These are phyloP conservation scores for Corynorhinus townsendii DNA, from an alignment of 2,113 vertebrate genomes.

Conservation along the genomic window DNA sequence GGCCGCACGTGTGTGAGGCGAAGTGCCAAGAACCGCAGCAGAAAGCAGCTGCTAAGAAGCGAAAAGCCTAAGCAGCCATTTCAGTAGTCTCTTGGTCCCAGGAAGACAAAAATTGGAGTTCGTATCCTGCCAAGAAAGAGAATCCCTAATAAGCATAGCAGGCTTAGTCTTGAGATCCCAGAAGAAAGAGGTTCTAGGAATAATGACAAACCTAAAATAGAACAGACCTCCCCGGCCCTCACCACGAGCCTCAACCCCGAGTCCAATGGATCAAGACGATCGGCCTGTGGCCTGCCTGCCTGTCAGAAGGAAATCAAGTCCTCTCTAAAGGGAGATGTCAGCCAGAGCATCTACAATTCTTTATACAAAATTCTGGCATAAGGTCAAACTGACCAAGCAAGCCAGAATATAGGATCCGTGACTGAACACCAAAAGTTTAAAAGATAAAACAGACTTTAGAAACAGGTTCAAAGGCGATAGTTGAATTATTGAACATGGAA, in stretches of 20 bases:
- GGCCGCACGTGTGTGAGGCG: constrained; percentile 44
- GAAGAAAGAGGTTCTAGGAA: constrained; percentile 18
- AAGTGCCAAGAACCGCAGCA: constrained; percentile 47
- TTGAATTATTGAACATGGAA: neutral
- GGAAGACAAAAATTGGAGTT: constrained; percentile 47
- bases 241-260: neutral
- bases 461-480: neutral
- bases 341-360: neutral
- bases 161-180: constrained; percentile 9
- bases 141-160: constrained; percentile 37
- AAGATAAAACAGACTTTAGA: neutral
- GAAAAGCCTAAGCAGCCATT: constrained; percentile 53
- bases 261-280: neutral
- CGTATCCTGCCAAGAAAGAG: constrained; percentile 48
- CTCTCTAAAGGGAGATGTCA: neutral
- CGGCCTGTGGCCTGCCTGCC: neutral
- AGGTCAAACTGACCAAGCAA: constrained; percentile 1
- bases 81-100: constrained; percentile 52
- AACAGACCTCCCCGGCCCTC: neutral
- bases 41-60: constrained; percentile 51
- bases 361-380: constrained; percentile 29
- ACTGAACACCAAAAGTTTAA: neutral
- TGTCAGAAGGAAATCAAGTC: constrained; percentile 37
- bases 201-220: constrained; percentile 20
- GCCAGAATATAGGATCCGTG: neutral